A percentile compares a stretch with the other conserved stretches of the same genome.
Conservation (phyloP, 2,113 vertebrate species). For the Bos javanicus region DNA sequence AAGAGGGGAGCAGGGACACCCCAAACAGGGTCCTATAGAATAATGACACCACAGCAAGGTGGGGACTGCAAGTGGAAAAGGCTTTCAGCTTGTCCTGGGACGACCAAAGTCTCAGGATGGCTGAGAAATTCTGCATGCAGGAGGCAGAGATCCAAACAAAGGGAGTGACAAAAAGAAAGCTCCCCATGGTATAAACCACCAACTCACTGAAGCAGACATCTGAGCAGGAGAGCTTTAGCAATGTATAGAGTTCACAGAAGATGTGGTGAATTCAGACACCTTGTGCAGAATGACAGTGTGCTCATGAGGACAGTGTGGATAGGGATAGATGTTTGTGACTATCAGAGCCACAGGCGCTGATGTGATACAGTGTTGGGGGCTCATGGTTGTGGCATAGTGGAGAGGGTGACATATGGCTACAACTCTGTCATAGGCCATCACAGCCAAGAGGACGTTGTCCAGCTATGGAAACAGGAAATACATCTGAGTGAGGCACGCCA, state of each 20-base stretch:
- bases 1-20: conserved; percentile 9
- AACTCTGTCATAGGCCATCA: conserved; percentile 31
- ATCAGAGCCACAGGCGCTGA: neutral
- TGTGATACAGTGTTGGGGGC: neutral
- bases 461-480: conserved; percentile 42
- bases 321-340: conserved; percentile 25
- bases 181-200: neutral
- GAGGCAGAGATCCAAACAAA: conserved; percentile 30
- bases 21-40: conserved; percentile 1
- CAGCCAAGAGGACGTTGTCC: conserved; percentile 25
- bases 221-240: neutral
- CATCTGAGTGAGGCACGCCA: conserved; percentile 25
- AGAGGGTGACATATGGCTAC: neutral
- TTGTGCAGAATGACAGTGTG: conserved; percentile 16
- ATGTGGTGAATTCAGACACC: neutral
- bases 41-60: conserved; percentile 27
- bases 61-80: conserved; percentile 37
- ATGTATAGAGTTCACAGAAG: too few species aligned
- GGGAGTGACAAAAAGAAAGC: neutral
- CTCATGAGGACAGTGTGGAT: conserved; percentile 30
- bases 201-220: neutral
- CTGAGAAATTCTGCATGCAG: neutral
- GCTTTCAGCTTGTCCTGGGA: conserved; percentile 36
- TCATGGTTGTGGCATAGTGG: neutral
- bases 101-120: conserved; percentile 12